Conservation (phyloP, 1,140 invertebrate species). For the Drosophila bocki region DNA sequence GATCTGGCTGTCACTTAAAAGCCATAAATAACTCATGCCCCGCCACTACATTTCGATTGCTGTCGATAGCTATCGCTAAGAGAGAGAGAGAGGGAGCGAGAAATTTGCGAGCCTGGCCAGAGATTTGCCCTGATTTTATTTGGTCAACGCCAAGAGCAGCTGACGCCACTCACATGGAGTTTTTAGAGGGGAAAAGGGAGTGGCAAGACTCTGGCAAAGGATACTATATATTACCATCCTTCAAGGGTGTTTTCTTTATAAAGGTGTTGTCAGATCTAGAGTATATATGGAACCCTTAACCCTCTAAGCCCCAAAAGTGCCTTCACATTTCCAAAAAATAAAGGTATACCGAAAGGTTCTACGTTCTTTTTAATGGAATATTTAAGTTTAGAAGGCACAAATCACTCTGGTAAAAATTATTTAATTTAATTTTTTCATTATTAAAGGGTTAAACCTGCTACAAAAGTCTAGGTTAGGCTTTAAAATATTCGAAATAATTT, state of each 20-base stretch:
- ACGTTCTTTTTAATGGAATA: too few relatives aligned
- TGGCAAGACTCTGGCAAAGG: too few relatives aligned
- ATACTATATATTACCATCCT: neutral
- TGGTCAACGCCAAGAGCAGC: slow-evolving; percentile 50
- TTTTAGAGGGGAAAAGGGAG: neutral
- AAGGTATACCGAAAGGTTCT: too few relatives aligned
- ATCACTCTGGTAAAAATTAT: too few relatives aligned
- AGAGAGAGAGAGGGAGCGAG: neutral
- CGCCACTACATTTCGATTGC: slow-evolving; percentile 65
- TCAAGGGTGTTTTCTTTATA: neutral
- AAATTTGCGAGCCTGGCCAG: neutral
- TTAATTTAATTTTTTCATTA: too few relatives aligned
- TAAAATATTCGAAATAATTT: neutral
- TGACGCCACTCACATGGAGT: slow-evolving; percentile 62
- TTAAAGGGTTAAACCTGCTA: neutral
- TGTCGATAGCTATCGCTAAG: slow-evolving; percentile 73
- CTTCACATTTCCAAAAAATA: too few relatives aligned
- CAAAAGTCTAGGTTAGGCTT: too few relatives aligned
- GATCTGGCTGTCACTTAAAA: slow-evolving; percentile 73
- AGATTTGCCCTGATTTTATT: slow-evolving; percentile 17
- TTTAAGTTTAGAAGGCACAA: too few relatives aligned
- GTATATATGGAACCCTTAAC: neutral
- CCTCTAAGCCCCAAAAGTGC: too few relatives aligned
- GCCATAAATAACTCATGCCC: slow-evolving; percentile 78
- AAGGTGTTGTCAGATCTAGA: neutral